Base-by-base conservation (phyloP, 1,140 invertebrate genomes). In the Bombus picipes region DNA sequence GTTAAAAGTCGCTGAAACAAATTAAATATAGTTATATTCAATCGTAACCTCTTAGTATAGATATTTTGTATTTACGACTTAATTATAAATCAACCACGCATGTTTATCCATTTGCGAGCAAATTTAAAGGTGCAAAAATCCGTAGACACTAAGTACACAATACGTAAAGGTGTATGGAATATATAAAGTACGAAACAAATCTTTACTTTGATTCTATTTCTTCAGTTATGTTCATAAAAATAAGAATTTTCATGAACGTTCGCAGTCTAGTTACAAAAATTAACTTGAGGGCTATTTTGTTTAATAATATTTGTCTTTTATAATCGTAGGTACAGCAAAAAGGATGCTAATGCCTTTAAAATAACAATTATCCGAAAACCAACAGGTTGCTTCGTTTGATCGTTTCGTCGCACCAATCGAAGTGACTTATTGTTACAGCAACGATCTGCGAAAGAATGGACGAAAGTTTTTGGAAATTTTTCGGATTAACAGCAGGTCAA, bases 401-500 rank as follows among this genome's bases (percentile, higher is more conserved):
- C 18, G 47, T 53, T 53, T 53, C 0, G 66, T 47, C 28, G 12
- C 15, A 32, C 78, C n/a, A 47, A 25, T 32, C 32, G 32, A 47
- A 65, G 34, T 32, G 32, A 80, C 62, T 53, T 6, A 34, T 18
- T 6, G 5, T 65, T 28, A n/a, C 13, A 15, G 39, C 57, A 28
- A 25, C 12, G 34, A 65, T 80, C n/a, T 34, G 0, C 37, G 8
- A 3, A 53, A 28, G 28, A 68, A 39, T 62, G n/a, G 37, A 1
- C 8, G 28, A 12, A 47, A 57, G 18, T 83, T 34, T 39, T 77
- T 1, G 5, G 6, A 18, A 9, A 18, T 59, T 47, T 79, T 22
- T 10, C 25, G 71, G 73, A 82, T 76, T 86, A 83, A n/a, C 13
- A 18, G n/a, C n/a, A n/a, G 57, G 8, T n/a, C 13, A 41, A 3